These are phyloP conservation scores for Salvelinus namaycush DNA, from an alignment of 2,113 vertebrate genomes.

Conservation along the genomic window DNA sequence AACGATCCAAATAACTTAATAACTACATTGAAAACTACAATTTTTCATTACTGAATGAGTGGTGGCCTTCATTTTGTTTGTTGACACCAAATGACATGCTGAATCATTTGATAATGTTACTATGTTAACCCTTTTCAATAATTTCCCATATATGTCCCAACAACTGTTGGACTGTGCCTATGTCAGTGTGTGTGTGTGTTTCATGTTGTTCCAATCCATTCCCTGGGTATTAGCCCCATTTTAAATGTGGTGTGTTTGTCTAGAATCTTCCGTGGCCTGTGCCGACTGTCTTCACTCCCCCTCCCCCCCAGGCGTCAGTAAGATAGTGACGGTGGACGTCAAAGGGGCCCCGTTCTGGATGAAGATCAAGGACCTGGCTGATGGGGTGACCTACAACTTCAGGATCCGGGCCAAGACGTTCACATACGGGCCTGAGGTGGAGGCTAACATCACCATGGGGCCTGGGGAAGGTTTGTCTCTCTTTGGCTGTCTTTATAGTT, in stretches of 20 bases:
- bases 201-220: conserved; percentile 7
- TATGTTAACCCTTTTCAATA: too few species aligned
- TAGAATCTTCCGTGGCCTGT: conserved; percentile 75
- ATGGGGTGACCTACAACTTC: conserved; percentile 91
- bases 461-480: conserved; percentile 86
- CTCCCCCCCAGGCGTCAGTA: conserved; percentile 89
- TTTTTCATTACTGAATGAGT: too few species aligned
- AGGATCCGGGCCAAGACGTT: conserved; percentile 92
- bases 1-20: too few species aligned
- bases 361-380: conserved; percentile 92
- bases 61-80: too few species aligned
- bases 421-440: conserved; percentile 89
- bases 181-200: conserved; percentile 27
- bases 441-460: conserved; percentile 95
- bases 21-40: too few species aligned
- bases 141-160: too few species aligned
- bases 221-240: conserved; percentile 48
- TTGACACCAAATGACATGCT: too few species aligned
- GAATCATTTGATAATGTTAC: too few species aligned
- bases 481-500: neutral
- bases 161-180: neutral
- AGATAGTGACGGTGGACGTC: conserved; percentile 96
- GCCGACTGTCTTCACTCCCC: conserved; percentile 74
- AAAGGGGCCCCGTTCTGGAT: conserved; percentile 92
- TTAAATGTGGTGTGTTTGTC: conserved; percentile 71